Evolutionary conservation across 2,797 vertebrate genomes (phyloP).

Genomic region (Coranthus polyacanthus): DNA sequence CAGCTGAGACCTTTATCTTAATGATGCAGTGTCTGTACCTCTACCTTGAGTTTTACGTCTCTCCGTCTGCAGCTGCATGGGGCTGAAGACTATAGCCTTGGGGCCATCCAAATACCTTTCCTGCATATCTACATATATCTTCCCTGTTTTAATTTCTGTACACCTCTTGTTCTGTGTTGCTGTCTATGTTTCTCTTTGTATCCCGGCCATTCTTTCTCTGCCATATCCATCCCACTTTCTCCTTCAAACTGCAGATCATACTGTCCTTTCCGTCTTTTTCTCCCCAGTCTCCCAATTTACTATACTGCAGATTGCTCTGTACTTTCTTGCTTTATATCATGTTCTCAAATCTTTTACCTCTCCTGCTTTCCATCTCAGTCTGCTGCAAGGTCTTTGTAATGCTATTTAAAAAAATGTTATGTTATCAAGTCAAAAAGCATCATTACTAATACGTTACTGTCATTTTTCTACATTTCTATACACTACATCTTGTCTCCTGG

Average conservation of each 20-base stretch:
- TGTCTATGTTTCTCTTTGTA: constrained; percentile 1
- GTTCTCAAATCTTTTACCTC: constrained; percentile 11
- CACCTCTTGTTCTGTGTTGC: not conserved
- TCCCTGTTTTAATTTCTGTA: not conserved
- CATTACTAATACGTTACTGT: not conserved
- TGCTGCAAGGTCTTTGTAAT: not conserved
- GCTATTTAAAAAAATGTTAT: not conserved
- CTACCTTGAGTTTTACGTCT: constrained; percentile 28
- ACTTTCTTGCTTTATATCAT: not conserved
- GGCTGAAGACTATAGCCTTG: constrained; percentile 18
- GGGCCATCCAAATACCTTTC: constrained; percentile 1
- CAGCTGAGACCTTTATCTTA: constrained; percentile 35
- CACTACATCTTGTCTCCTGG: too few relatives aligned
- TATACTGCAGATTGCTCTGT: constrained; percentile 5
- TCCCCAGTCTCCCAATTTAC: constrained; percentile 24
- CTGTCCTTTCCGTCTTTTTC: constrained; percentile 1
- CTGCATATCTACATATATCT: not conserved
- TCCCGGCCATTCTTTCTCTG: not conserved
- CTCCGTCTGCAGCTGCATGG: constrained; percentile 12
- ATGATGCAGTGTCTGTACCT: constrained; percentile 24
- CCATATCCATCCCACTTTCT: constrained; percentile 2
- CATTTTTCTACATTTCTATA: not conserved
- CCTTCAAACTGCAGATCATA: constrained; percentile 15
- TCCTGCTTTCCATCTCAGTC: not conserved
- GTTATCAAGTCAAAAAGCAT: not conserved